Conservation (phyloP, 2,113 vertebrate species). For the Dromaius novaehollandiae region DNA sequence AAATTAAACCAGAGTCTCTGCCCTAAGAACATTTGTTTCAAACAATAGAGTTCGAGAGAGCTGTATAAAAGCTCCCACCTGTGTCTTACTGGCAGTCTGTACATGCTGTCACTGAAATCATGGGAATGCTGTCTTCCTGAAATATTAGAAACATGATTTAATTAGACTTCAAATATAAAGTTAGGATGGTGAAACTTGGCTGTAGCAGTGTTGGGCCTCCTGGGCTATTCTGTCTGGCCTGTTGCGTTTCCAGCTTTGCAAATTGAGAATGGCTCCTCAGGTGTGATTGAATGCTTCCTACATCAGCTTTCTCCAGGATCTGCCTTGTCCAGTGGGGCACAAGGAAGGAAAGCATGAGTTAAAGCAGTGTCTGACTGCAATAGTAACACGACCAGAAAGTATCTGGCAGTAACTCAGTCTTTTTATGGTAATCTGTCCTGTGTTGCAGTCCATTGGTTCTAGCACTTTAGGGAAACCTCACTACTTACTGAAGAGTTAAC, state of each 20-base stretch:
- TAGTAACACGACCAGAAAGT: too few species aligned
- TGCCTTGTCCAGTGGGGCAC: too few species aligned
- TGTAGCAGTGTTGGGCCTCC: background rate
- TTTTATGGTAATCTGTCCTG: too few species aligned
- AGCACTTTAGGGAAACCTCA: background rate
- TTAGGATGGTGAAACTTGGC: background rate
- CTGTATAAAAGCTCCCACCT: background rate
- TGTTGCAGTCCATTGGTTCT: background rate
- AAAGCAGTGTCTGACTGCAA: too few species aligned
- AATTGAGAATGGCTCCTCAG: background rate
- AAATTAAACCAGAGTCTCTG: background rate
- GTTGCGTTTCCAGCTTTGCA: background rate
- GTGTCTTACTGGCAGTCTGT: background rate
- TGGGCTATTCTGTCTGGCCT: background rate
- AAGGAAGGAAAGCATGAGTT: too few species aligned
- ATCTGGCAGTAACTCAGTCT: too few species aligned
- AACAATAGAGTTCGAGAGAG: background rate
- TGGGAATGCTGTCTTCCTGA: background rate
- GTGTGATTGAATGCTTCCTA: too few species aligned
- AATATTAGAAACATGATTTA: background rate
- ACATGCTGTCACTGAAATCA: background rate
- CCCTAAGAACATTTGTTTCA: background rate
- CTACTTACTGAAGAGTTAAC: background rate
- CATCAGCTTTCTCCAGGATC: too few species aligned
- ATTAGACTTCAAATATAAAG: background rate